These are phyloP conservation scores for Botia almorhae DNA, from an alignment of 2,797 vertebrate genomes.

Conservation along the genomic window DNA sequence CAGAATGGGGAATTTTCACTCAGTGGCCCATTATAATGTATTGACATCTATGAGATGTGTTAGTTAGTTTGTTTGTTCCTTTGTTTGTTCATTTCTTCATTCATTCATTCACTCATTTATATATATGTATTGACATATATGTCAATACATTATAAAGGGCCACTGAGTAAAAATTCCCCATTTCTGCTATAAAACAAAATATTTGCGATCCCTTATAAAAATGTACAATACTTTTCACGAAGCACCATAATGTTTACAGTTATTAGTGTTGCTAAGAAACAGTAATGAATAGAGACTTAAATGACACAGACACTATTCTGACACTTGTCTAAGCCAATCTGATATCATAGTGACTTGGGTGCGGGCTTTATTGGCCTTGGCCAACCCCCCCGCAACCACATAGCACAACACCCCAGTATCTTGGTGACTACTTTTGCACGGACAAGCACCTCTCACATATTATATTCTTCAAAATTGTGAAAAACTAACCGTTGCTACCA, in stretches of 20 bases:
- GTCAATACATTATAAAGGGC: not conserved
- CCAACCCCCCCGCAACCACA: no score
- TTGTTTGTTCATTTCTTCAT: not conserved
- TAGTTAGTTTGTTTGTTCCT: not conserved
- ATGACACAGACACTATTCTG: no score
- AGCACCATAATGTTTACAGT: not conserved
- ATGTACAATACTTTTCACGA: not conserved
- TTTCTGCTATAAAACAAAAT: not conserved
- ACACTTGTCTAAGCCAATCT: no score
- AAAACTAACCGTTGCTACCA: not conserved
- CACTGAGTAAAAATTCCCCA: slow-evolving; percentile 16
- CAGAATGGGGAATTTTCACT: slow-evolving; percentile 32
- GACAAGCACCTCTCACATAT: not conserved
- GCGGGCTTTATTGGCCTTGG: no score
- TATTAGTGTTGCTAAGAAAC: not conserved
- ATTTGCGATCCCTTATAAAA: not conserved
- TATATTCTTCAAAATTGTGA: not conserved
- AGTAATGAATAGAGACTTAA: no score
- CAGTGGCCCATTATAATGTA: not conserved
- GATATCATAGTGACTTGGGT: no score
- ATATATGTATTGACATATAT: no score
- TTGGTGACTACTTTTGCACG: no score
- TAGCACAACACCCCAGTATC: no score
- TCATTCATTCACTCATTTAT: not conserved
- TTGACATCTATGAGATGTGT: not conserved